Conservation (phyloP, 2,888 invertebrate genomes). For the Boloria euphrosyne region DNA sequence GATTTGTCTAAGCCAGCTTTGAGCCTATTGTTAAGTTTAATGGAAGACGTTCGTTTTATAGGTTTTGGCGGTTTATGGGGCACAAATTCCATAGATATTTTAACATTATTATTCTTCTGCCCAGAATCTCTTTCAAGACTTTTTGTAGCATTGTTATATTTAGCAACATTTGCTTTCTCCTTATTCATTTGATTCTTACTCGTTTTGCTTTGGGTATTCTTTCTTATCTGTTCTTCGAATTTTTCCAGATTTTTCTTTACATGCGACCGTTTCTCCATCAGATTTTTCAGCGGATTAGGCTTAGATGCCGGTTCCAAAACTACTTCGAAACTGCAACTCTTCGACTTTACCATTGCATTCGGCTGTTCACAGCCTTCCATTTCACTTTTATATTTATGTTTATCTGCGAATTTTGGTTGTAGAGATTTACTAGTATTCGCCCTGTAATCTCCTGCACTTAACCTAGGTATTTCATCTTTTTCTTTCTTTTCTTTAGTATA, state of each 20-base stretch:
- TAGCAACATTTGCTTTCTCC: conserved; percentile 70
- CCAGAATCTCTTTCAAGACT: conserved; percentile 75
- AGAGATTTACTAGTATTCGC: conserved; percentile 73
- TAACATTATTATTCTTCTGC: conserved; percentile 70
- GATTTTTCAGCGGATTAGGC: conserved; percentile 72
- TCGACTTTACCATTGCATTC: conserved; percentile 73
- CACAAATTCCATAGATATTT: conserved; percentile 82
- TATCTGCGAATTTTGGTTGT: conserved; percentile 68
- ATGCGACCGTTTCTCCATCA: conserved; percentile 76
- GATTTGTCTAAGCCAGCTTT: conserved; percentile 73
- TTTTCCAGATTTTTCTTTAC: conserved; percentile 83
- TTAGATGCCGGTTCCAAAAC: conserved; percentile 77
- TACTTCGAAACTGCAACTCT: conserved; percentile 79
- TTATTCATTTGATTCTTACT: conserved; percentile 72
- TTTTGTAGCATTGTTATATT: conserved; percentile 71
- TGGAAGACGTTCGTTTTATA: conserved; percentile 85
- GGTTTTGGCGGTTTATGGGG: conserved; percentile 90
- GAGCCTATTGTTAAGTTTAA: conserved; percentile 79
- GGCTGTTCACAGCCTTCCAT: conserved; percentile 71
- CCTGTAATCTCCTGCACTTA: conserved; percentile 81
- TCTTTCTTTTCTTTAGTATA: conserved; percentile 64
- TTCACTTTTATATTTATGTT: conserved; percentile 70
- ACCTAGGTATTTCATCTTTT: conserved; percentile 83
- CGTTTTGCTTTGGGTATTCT: conserved; percentile 66
- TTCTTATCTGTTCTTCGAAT: conserved; percentile 81